A percentile compares a stretch with the other conserved stretches of the same genome.
phyloP scores from a whole-genome alignment of 2,888 invertebrate species.

The Amblyteles armatorius region DNA sequence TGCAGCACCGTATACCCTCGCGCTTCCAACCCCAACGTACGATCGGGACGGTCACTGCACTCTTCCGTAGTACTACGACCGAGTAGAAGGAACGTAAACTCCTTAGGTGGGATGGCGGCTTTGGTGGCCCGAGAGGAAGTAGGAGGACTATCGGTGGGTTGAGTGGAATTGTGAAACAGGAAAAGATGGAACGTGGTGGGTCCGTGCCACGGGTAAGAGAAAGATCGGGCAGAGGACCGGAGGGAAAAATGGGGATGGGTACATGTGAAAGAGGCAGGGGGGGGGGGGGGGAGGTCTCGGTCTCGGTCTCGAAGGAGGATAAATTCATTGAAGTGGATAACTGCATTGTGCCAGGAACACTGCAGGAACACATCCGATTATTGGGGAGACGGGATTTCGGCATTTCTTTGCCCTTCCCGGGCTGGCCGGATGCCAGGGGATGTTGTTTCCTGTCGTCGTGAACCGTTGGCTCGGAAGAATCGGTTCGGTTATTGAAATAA shows the following conservation, averaged over 20 bases:
- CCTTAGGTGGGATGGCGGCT: conserved; percentile 34
- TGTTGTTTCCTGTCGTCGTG: conserved; percentile 83
- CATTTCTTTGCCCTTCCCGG: conserved; percentile 67
- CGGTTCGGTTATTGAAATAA: conserved; percentile 83
- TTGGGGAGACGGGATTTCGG: conserved; percentile 75
- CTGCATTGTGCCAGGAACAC: conserved; percentile 83
- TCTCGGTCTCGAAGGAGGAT: conserved; percentile 72
- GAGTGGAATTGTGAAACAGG: conserved; percentile 44
- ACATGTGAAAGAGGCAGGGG: conserved; percentile 22
- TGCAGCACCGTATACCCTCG: conserved; percentile 22
- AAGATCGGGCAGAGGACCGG: conserved; percentile 52
- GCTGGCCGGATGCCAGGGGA: conserved; percentile 80
- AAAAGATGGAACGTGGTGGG: conserved; percentile 29
- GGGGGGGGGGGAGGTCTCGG: conserved; percentile 33
- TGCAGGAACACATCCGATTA: conserved; percentile 83
- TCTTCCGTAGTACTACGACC: conserved; percentile 24
- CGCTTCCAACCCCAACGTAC: conserved; percentile 23
- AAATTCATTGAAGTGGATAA: conserved; percentile 83
- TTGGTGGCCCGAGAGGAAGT: conserved; percentile 29
- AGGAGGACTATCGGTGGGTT: conserved; percentile 45
- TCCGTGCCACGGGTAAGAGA: conserved; percentile 44
- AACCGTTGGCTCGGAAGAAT: conserved; percentile 81
- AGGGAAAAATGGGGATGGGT: conserved; percentile 51
- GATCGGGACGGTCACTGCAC: conserved; percentile 35
- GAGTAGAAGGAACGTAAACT: conserved; percentile 54